Evolutionary conservation across 2,113 vertebrate species (phyloP), one percentile per base, ranked within the genome.

Genomic region (Copsychus sechellarum): DNA sequence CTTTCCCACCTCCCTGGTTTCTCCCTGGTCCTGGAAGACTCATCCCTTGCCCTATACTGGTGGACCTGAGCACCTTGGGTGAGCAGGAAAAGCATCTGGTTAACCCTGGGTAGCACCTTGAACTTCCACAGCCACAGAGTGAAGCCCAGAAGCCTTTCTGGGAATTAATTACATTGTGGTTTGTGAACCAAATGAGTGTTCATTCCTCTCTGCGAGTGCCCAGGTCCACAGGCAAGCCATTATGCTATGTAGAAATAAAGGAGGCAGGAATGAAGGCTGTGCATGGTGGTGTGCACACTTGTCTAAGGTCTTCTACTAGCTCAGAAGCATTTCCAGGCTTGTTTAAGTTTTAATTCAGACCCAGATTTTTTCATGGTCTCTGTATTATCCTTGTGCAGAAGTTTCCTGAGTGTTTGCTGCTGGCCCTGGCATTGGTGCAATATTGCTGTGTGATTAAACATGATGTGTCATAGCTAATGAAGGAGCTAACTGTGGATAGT

Each of bases 381-480:
- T 65, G 5, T 50, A 14, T 66, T 80, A 77, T 88, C 29, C 51
- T 58, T 11, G 3, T 9, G 21, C 76, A 66, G 69, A 66, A 86
- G 58, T 88, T 96, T 73, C 18, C 87, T 16, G n/a, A 22, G 26
- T 2, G 0, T 47, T 74, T 94, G 53, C 76, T 90, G 64, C 94
- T 74, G 82, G 65, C 38, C 50, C 33, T 86, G 86, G 65, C 56
- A 58, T n/a, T 29, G 34, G 60, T 79, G 77, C 33, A 56, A 4
- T 80, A 34, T 54, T 61, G 9, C 22, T 51, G 24, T 85, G 84
- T 69, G 51, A 61, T 80, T 91, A 91, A 94, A 94, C 71, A 80
- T 5, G 22, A 57, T 88, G 71, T 64, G 65, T 94, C 94, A 88
- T 14, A 87, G 62, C 61, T 87, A 82, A 86, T 38, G 74, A 77